Base-by-base conservation (phyloP, 2,888 invertebrate genomes). In the Galerucella calmariensis region DNA sequence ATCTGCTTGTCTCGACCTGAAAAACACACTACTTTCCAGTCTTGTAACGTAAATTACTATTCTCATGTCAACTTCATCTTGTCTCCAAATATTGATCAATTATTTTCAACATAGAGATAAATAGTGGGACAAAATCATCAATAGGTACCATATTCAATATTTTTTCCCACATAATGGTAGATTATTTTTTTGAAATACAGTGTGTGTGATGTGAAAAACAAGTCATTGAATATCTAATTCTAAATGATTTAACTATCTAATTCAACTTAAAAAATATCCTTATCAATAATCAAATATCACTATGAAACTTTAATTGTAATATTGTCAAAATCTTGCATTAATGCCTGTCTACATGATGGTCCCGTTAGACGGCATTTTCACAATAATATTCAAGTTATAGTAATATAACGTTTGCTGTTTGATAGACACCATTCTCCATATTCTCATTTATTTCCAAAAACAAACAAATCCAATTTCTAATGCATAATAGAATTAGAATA, bases 281-380 rank as follows among this genome's bases (percentile, higher is more conserved):
- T 59, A 53, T 24, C 58, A 59, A 41, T 72, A 66, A 58, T 66
- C 35, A 84, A 85, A 84, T 86, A 86, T 86, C 85, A 85, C 86
- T 85, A 84, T 86, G 81, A 84, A 84, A 85, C 85, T 84, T 86
- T 85, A 82, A 84, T 80, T 76, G 73, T 72, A 80, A 86, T 86
- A 86, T 87, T 86, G 86, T 86, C 85, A 83, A 81, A 83, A 82
- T 84, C 83, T 82, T 82, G 79, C 80, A 79, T 78, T 76, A 69
- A 65, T 76, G 79, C 80, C 80, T 74, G 78, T 73, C 68, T 70
- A 72, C 56, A 51, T 72, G 77, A 78, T 82, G 83, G 82, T 82
- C 81, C 82, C 81, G 71, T 63, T 69, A 71, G 74, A 69, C 72
- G 73, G 73, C 77, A 73, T 62, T 69, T 73, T 46, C 62, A 71